Conservation (phyloP, 1,140 invertebrate genomes). For the Proales similis region DNA sequence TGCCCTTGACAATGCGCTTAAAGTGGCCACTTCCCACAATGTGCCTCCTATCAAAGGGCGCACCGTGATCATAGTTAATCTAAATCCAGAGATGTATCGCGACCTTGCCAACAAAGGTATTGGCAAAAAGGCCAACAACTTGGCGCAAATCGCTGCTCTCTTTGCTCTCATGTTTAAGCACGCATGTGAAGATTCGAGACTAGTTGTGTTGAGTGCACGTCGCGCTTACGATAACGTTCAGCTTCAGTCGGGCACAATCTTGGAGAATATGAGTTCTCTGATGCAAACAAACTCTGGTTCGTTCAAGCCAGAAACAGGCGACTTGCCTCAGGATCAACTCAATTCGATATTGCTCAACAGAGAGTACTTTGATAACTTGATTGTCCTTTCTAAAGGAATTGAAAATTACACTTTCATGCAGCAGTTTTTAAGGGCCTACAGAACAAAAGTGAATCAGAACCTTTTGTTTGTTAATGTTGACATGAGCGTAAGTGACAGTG, state of each 20-base stretch:
- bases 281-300: constrained; percentile 12
- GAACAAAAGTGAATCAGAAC: constrained; percentile 46
- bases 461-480: constrained; percentile 48
- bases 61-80: constrained; percentile 49
- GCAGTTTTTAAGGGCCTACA: constrained; percentile 45
- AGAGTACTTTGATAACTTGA: constrained; percentile 29
- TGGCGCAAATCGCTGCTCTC: constrained; percentile 47
- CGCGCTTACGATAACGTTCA: constrained; percentile 39
- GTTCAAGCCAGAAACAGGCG: background rate
- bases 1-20: constrained; percentile 51
- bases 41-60: constrained; percentile 51
- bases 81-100: constrained; percentile 41
- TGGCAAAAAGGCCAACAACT: constrained; percentile 41
- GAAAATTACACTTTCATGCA: constrained; percentile 40
- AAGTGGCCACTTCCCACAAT: constrained; percentile 53
- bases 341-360: constrained; percentile 14
- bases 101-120: constrained; percentile 45
- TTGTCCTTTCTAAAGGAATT: constrained; percentile 29
- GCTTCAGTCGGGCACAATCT: constrained; percentile 47
- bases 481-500: background rate
- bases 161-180: constrained; percentile 54
- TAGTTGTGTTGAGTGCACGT: constrained; percentile 43
- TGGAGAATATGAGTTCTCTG: constrained; percentile 47
- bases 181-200: constrained; percentile 51
- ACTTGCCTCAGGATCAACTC: constrained; percentile 7